Evolutionary conservation across 2,888 invertebrate genomes (phyloP), one percentile per base, ranked within the genome.

Genomic region (Terebella lapidaria): DNA sequence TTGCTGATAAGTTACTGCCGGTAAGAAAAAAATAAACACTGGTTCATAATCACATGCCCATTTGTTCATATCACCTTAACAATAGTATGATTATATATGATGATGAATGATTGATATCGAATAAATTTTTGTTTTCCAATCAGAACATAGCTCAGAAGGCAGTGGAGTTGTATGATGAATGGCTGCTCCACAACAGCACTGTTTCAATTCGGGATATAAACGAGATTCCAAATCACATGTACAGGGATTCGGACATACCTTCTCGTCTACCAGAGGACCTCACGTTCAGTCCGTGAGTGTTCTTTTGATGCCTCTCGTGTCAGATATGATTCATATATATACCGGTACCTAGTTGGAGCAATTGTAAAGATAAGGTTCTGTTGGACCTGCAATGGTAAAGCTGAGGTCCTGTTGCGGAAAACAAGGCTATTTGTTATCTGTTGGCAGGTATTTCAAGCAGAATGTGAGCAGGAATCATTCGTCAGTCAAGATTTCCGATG

Each of bases 401-500:
- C 10, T 35, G n/a, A 10, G 10, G 42, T 35, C n/a, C n/a, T 35
- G 42, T 35, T 35, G 42, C 10, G 10, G n/a, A n/a, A n/a, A n/a
- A n/a, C n/a, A n/a, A n/a, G n/a, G n/a, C n/a, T n/a, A n/a, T n/a
- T n/a, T n/a, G n/a, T n/a, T n/a, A n/a, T n/a, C n/a, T n/a, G n/a
- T 35, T n/a, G 42, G 42, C 64, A 77, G 79, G 28, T 78, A 79
- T 62, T 81, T 81, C 63, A 77, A 77, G 60, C 79, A 81, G 68
- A 68, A 71, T 29, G 79, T 81, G 3, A 79, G 77, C 56, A 67
- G 70, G 59, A 68, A 69, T 15, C 69, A 73, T 51, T 78, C 79
- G 0, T 75, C 78, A 4, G 74, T 81, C 5, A 81, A 81, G 68
- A 80, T 81, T 27, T 76, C 81, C 2, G 81, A 81, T 65, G 81